Evolutionary conservation across 2,113 vertebrate genomes (phyloP).

Genomic region (Peromyscus californicus): DNA sequence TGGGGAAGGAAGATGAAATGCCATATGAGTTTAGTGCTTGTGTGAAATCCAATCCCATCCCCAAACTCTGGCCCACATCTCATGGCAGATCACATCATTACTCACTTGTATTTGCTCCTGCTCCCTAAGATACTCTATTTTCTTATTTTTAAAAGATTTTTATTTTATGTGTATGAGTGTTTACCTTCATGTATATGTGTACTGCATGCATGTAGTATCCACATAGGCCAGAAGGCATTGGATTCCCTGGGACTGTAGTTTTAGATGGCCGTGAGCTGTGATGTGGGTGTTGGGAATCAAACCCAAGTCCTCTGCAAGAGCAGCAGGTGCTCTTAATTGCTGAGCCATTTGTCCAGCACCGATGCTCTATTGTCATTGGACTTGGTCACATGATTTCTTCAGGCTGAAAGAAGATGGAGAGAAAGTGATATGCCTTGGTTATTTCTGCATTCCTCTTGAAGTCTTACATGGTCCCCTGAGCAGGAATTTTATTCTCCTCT

Average conservation of each 20-base stretch:
- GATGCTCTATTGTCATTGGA: neutral
- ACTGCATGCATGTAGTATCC: neutral
- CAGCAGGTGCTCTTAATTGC: neutral
- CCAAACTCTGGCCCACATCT: neutral
- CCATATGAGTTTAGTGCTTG: neutral
- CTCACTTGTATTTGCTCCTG: rapidly evolving
- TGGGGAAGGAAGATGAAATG: slow-evolving; percentile 46
- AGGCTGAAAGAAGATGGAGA: neutral
- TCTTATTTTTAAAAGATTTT: neutral
- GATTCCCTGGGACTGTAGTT: neutral
- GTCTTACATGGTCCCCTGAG: neutral
- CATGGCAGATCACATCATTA: rapidly evolving
- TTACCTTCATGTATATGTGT: neutral
- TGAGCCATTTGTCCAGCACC: neutral
- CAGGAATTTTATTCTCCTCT: neutral
- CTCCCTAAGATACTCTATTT: neutral
- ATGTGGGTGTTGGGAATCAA: neutral
- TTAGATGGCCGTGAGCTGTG: neutral
- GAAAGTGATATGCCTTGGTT: neutral
- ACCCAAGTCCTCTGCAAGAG: neutral
- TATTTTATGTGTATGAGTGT: neutral
- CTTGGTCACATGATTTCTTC: neutral
- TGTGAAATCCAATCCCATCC: neutral
- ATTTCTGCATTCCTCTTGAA: neutral
- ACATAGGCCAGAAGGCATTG: neutral